Percentiles rank a stretch among this genome's conserved stretches.
phyloP scores from a whole-genome alignment of 2,113 vertebrate genomes.

The Haplochromis vanheusdeni region DNA sequence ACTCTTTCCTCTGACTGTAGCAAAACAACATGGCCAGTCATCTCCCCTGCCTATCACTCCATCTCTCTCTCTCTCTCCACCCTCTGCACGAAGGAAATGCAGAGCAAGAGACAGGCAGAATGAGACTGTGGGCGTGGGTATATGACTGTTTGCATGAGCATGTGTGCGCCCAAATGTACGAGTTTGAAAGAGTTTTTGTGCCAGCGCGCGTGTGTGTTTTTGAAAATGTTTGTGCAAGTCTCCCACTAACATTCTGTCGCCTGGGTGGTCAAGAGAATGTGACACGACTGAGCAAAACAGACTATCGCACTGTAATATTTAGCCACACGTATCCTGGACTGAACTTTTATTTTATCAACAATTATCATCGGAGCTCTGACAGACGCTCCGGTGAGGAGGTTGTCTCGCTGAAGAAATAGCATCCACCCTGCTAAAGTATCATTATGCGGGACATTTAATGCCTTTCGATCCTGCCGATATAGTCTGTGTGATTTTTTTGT shows the following conservation, averaged over 20 bases:
- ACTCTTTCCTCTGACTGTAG: slow-evolving; percentile 57
- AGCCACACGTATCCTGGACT: slow-evolving; percentile 11
- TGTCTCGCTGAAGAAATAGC: not conserved
- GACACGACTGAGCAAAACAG: slow-evolving; percentile 38
- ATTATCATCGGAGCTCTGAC: not conserved
- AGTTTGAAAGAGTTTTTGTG: slow-evolving; percentile 29
- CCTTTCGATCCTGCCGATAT: not conserved
- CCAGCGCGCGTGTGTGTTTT: not conserved
- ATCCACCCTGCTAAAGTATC: not conserved
- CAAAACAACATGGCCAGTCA: slow-evolving; percentile 54
- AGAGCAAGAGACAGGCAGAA: slow-evolving; percentile 24
- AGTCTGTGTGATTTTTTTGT: not conserved
- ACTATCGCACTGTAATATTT: not conserved
- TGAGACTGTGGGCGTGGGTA: slow-evolving; percentile 39
- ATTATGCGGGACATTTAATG: not conserved
- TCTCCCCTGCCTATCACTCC: slow-evolving; percentile 36
- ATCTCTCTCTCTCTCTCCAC: slow-evolving; percentile 27
- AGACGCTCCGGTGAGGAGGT: not conserved
- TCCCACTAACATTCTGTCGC: slow-evolving; percentile 62
- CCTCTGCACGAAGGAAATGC: slow-evolving; percentile 21
- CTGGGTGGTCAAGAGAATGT: slow-evolving; percentile 38
- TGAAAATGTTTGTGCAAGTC: slow-evolving; percentile 48
- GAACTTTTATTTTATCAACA: slow-evolving; percentile 17
- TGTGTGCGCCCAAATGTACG: slow-evolving; percentile 38
- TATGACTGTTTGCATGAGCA: slow-evolving; percentile 25